phyloP scores from a whole-genome alignment of 2,797 vertebrate genomes.

The Syncerus caffer region DNA sequence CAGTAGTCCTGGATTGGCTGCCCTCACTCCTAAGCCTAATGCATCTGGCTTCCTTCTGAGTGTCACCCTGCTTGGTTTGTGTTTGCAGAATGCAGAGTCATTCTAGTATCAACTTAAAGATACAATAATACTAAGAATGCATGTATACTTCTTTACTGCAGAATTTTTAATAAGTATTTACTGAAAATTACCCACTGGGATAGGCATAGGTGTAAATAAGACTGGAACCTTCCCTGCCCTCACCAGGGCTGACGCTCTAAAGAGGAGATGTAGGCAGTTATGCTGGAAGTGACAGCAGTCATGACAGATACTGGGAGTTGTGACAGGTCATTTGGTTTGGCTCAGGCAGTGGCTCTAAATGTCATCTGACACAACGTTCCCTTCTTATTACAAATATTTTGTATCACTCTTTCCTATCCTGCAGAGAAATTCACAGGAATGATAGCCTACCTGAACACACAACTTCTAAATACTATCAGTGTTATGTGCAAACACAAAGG shows the following conservation, averaged over 20 bases:
- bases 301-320: background rate
- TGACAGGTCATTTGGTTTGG: background rate
- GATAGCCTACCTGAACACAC: background rate
- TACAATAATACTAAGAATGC: background rate
- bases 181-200: background rate
- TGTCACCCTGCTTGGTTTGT: background rate
- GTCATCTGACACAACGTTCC: background rate
- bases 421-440: background rate
- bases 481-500: background rate
- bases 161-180: background rate
- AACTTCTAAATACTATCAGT: background rate
- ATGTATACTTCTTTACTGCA: background rate
- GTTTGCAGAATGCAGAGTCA: background rate
- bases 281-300: accelerated
- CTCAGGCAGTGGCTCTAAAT: background rate
- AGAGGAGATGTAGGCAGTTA: background rate
- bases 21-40: background rate
- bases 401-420: background rate
- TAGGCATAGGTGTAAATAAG: background rate
- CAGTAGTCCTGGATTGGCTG: background rate
- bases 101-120: background rate
- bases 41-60: background rate
- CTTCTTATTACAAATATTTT: background rate
- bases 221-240: background rate
- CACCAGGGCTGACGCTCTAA: background rate